A percentile compares a stretch with the other conserved stretches of the same genome.
phyloP scores from a whole-genome alignment of 1,140 invertebrate species.

The Drosophila virilis region DNA sequence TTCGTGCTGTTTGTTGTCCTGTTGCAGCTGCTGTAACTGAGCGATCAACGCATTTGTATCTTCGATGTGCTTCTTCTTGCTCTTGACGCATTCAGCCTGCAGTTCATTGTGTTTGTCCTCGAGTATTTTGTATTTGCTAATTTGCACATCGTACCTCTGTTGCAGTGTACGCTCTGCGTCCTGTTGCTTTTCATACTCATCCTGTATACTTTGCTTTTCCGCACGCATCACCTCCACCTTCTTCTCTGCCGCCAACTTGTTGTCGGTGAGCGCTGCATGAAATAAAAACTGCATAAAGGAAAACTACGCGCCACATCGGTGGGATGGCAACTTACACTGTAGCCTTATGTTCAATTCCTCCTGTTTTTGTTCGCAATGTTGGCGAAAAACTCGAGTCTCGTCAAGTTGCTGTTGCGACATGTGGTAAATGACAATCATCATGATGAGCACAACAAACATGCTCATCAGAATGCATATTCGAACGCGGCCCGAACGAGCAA shows the following conservation, averaged over 20 bases:
- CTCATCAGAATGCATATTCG: slow-evolving; percentile 85
- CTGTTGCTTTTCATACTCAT: slow-evolving; percentile 82
- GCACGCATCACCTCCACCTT: slow-evolving; percentile 84
- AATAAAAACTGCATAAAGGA: slow-evolving; percentile 8
- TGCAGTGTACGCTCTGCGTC: slow-evolving; percentile 83
- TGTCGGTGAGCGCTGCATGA: slow-evolving; percentile 68
- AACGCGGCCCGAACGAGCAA: slow-evolving; percentile 85
- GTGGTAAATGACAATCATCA: slow-evolving; percentile 85
- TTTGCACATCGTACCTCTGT: slow-evolving; percentile 82
- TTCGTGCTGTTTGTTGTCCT: slow-evolving; percentile 69
- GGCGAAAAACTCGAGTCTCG: slow-evolving; percentile 83
- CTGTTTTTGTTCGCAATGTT: slow-evolving; percentile 84
- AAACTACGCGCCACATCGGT: neutral
- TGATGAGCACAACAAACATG: slow-evolving; percentile 84
- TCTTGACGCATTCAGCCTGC: slow-evolving; percentile 57
- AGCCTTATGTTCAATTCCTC: slow-evolving; percentile 85
- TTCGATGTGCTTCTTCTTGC: slow-evolving; percentile 71
- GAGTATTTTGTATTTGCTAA: slow-evolving; percentile 85
- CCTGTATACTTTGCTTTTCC: slow-evolving; percentile 83
- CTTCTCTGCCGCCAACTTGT: slow-evolving; percentile 85
- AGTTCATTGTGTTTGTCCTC: slow-evolving; percentile 72
- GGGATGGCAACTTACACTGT: slow-evolving; percentile 81
- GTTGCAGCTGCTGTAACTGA: slow-evolving; percentile 57
- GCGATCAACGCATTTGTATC: slow-evolving; percentile 59
- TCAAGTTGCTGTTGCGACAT: slow-evolving; percentile 85